phyloP scores from a whole-genome alignment of 2,888 invertebrate species.

The Fragum sueziense region DNA sequence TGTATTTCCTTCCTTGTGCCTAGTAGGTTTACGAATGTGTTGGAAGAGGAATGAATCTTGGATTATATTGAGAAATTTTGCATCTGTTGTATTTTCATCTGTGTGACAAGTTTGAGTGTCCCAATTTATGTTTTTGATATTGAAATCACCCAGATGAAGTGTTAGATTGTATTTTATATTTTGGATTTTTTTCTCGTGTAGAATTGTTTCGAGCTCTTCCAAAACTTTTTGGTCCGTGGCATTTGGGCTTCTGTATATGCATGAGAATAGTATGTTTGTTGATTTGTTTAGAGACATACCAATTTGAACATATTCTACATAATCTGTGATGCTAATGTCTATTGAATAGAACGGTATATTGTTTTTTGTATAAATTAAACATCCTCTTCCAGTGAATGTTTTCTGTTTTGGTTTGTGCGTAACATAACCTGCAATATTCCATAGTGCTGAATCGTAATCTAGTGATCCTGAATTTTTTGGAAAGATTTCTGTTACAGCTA shows the following conservation, averaged over 20 bases:
- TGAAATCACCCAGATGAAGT: neutral
- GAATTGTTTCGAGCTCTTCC: neutral
- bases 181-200: neutral
- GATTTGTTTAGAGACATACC: neutral
- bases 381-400: neutral
- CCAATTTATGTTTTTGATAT: neutral
- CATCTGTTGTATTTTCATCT: neutral
- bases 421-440: conserved; percentile 1
- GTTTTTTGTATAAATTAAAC: neutral
- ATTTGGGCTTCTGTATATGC: neutral
- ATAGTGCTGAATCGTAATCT: conserved; percentile 1
- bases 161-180: neutral
- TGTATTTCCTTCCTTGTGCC: neutral
- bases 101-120: neutral
- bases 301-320: neutral
- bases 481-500: conserved; percentile 1
- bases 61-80: conserved; percentile 2
- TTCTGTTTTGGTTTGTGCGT: conserved; percentile 2
- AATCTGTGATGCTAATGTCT: neutral
- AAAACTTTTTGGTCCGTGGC: neutral
- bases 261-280: neutral
- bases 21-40: neutral
- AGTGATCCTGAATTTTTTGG: conserved; percentile 5
- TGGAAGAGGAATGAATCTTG: neutral
- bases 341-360: neutral